Evolutionary conservation across 2,888 invertebrate species (phyloP).

Genomic region (Xanthostigma xanthostigma): DNA sequence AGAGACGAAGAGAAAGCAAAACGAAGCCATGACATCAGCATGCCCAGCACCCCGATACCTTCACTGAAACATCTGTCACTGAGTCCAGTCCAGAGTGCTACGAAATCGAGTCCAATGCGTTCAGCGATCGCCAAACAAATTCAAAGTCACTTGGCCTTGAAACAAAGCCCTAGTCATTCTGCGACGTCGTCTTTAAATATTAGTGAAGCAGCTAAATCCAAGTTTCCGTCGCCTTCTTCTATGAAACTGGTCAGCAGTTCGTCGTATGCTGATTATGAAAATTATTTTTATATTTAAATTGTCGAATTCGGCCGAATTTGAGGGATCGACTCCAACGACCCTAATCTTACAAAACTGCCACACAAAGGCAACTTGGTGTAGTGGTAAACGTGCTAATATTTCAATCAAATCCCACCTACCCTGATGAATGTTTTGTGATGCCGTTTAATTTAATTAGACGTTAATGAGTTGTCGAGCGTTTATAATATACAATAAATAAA

Average conservation of each 20-base stretch:
- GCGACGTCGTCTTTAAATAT: constrained; percentile 9
- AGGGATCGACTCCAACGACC: no score
- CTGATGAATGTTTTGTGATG: no score
- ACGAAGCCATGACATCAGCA: constrained; percentile 14
- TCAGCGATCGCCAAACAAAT: constrained; percentile 1
- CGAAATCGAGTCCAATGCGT: constrained; percentile 9
- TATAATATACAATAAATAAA: no score
- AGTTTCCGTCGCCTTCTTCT: constrained; percentile 35
- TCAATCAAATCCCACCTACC: no score
- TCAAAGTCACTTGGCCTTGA: constrained; percentile 8
- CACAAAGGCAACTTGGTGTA: no score
- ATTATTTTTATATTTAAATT: constrained; percentile 46
- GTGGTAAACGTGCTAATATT: no score
- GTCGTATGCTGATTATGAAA: constrained; percentile 46
- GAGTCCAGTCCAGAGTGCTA: constrained; percentile 6
- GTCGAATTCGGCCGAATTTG: no score
- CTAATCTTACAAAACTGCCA: no score
- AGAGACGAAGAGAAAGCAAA: constrained; percentile 17
- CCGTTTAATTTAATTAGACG: no score
- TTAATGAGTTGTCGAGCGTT: no score
- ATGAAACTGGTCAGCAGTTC: constrained; percentile 28
- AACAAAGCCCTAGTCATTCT: constrained; percentile 1
- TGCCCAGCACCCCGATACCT: constrained; percentile 10
- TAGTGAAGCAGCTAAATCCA: constrained; percentile 13
- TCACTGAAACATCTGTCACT: not conserved